Evolutionary conservation across 2,888 invertebrate genomes (phyloP).

Genomic region (Catocala nupta): DNA sequence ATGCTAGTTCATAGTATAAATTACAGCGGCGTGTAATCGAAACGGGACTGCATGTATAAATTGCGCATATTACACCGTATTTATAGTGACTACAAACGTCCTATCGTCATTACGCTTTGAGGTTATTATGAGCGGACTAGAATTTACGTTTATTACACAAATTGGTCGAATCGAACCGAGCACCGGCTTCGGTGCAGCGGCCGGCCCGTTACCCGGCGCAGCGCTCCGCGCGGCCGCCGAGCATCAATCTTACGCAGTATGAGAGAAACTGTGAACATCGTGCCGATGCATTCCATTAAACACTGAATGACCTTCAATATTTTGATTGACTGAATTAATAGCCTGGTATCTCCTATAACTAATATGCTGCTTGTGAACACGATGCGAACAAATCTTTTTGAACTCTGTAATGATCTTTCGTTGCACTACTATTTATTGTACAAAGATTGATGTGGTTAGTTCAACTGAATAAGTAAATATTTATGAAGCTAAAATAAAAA

Average conservation of each 20-base stretch:
- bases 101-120: constrained; percentile 37
- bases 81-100: constrained; percentile 45
- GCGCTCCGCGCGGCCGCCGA: constrained; percentile 10
- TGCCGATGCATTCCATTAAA: constrained; percentile 61
- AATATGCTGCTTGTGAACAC: constrained; percentile 41
- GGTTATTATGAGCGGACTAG: constrained; percentile 44
- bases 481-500: neutral
- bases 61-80: constrained; percentile 42
- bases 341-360: constrained; percentile 31
- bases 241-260: constrained; percentile 51
- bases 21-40: constrained; percentile 39
- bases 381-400: constrained; percentile 35
- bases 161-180: constrained; percentile 48
- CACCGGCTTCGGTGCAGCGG: constrained; percentile 32
- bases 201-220: constrained; percentile 27
- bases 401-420: constrained; percentile 35
- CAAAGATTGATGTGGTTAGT: constrained; percentile 27
- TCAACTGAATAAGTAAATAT: constrained; percentile 14
- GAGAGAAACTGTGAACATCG: constrained; percentile 59
- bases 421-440: constrained; percentile 23
- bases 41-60: constrained; percentile 43
- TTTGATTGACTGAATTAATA: constrained; percentile 61
- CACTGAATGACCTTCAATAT: constrained; percentile 55
- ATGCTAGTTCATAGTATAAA: constrained; percentile 32
- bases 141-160: constrained; percentile 60